A percentile compares a stretch with the other conserved stretches of the same genome.
Conservation (phyloP, 2,888 invertebrate species). For the Leptopilina drosophilae region DNA sequence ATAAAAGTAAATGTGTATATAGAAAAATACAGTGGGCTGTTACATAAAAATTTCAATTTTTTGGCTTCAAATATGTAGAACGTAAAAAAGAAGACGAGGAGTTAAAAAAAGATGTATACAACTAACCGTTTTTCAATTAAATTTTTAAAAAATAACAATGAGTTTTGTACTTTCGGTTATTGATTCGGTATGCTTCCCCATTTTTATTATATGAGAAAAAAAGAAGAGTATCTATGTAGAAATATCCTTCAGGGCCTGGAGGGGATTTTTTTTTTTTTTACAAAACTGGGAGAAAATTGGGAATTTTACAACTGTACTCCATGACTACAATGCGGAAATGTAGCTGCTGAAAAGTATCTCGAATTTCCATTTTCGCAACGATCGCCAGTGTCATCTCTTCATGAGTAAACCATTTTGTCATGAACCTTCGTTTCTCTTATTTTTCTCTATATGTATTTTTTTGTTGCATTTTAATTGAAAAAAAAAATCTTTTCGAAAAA, state of each 20-base stretch:
- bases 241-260: not conserved
- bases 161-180: not conserved
- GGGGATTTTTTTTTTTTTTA: not conserved
- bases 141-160: not conserved
- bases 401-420: constrained; percentile 6
- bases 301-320: constrained; percentile 5
- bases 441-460: not conserved
- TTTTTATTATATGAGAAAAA: constrained; percentile 4
- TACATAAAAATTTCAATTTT: too few relatives aligned
- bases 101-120: not conserved
- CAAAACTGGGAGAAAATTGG: not conserved
- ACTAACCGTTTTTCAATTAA: not conserved
- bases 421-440: not conserved
- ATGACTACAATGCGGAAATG: not conserved
- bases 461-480: not conserved
- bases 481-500: not conserved
- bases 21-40: too few relatives aligned
- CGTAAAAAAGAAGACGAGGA: not conserved
- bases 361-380: constrained; percentile 53
- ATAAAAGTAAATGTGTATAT: too few relatives aligned
- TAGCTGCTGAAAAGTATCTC: constrained; percentile 24
- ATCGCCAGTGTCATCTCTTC: constrained; percentile 9
- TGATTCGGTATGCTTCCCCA: not conserved
- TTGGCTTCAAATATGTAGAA: not conserved
- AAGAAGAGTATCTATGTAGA: not conserved